Base-by-base conservation (phyloP, 2,888 invertebrate species). In the Cabera pusaria region DNA sequence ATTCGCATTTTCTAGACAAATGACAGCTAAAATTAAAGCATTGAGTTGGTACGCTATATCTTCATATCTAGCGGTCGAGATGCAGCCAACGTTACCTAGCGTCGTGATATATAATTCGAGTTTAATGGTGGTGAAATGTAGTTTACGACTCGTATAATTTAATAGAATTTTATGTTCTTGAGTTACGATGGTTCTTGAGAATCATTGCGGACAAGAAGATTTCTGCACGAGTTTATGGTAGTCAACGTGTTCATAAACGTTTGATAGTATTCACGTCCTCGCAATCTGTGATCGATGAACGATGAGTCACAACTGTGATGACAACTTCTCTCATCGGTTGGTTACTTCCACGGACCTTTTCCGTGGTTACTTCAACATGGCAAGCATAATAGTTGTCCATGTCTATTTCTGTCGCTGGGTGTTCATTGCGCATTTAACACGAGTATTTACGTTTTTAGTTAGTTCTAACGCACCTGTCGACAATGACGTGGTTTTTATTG, bases 1-100 rank as follows among this genome's bases (percentile, higher is more conserved):
- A 72, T 71, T 68, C 55, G 59, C 60, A 56, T 52, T 55, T 65
- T 59, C 50, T 76, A 66, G 74, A 78, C 76, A 79, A 80, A 78
- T 75, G 72, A 74, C 68, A 59, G 66, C 77, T 82, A 81, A 78
- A 80, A 78, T 76, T 81, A 83, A 72, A 73, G 64, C 69, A 65
- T 65, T 68, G 72, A 67, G 59, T 64, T 45, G n/a, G 31, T 46
- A 52, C 53, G 48, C 40, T 44, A 23, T 37, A 49, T 52, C 58
- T 49, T 53, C 48, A 53, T 55, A 56, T 56, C 46, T 48, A 38
- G 31, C 32, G 27, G 43, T 44, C 52, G 51, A 57, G 59, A 49
- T 56, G 48, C 40, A 47, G 52, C 32, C 44, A 55, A 45, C 44
- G 14, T 25, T 27, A 39, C 25, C 20, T 25, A 22, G 24, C 24